Evolutionary conservation across 2,888 invertebrate species (phyloP), one percentile per base, ranked within the genome.

Genomic region (Arctia plantaginis): DNA sequence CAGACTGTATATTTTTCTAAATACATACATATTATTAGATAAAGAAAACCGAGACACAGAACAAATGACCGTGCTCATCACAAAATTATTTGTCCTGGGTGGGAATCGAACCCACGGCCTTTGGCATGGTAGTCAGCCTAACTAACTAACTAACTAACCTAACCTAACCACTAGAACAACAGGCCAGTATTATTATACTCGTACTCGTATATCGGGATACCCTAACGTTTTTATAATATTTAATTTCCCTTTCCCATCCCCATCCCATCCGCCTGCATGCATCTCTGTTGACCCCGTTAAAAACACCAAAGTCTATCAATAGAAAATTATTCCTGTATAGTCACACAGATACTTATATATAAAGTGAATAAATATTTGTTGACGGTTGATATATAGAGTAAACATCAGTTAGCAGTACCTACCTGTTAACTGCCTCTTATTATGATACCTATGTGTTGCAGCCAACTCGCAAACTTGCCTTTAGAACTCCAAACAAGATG

Each of bases 401-500:
- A 62, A 62, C 3, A 62, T 30, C 30, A 62, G 62, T 30, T 30
- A 30, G 2, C 7, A 30, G 27, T 6, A 27, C n/a, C 3, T 59
- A 62, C 30, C 12, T 30, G 0, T 30, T 18, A 18, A 6, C 18
- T 30, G 18, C 18, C 15, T 30, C 62, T 30, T 59, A 18, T 18
- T 23, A 51, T 23, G 7, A 47, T 47, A 47, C 20, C 44, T 44
- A 6, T 8, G 23, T 51, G n/a, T 27, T 55, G 30, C 13, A 41
- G 23, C 70, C 62, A 62, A 70, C n/a, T 41, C 35, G 66, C 39
- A 71, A 66, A 71, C 35, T 71, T 71, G 27, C 66, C 66, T 73
- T 75, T 65, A 66, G 62, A 83, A 83, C 82, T 82, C 66, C 78
- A 80, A 83, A 83, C 78, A 78, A 80, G 82, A 80, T 83, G 78